Evolutionary conservation across 2,113 vertebrate species (phyloP).

Genomic region (Triplophysa rosa): DNA sequence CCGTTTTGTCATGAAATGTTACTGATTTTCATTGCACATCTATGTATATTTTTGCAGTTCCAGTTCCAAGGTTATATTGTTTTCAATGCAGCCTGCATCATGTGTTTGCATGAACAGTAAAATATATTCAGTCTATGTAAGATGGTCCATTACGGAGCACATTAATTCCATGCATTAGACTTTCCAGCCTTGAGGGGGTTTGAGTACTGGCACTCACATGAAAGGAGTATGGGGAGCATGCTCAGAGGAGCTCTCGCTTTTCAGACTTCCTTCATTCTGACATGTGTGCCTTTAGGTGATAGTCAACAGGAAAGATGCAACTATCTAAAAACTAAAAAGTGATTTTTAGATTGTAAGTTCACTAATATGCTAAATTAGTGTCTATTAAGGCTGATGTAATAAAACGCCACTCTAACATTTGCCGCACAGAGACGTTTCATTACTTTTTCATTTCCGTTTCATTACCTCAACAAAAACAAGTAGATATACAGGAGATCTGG

Average conservation of each 20-base stretch:
- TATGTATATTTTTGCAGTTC: neutral
- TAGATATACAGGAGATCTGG: conserved; percentile 1
- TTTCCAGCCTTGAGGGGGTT: conserved; percentile 40
- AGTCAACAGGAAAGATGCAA: neutral
- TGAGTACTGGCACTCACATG: conserved; percentile 41
- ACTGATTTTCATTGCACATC: neutral
- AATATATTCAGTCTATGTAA: conserved; percentile 41
- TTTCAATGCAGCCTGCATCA: neutral
- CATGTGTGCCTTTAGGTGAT: conserved; percentile 33
- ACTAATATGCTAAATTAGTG: conserved; percentile 1
- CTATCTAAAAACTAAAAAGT: too few species aligned
- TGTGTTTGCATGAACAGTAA: conserved; percentile 12
- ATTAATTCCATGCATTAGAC: conserved; percentile 49
- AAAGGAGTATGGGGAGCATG: conserved; percentile 34
- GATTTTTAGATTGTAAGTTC: neutral
- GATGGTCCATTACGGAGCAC: conserved; percentile 25
- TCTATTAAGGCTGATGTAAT: conserved; percentile 22
- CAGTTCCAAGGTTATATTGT: neutral
- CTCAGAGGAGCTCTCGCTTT: conserved; percentile 34
- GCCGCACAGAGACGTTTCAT: conserved; percentile 12
- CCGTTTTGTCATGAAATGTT: too few species aligned
- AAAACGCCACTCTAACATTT: neutral
- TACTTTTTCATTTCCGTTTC: conserved; percentile 30
- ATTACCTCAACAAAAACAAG: conserved; percentile 29
- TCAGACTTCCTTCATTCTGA: conserved; percentile 9